Percentiles rank a stretch among this genome's conserved stretches.
These are phyloP conservation scores for Proteles cristata DNA, from an alignment of 2,113 vertebrate species.

Conservation along the genomic window DNA sequence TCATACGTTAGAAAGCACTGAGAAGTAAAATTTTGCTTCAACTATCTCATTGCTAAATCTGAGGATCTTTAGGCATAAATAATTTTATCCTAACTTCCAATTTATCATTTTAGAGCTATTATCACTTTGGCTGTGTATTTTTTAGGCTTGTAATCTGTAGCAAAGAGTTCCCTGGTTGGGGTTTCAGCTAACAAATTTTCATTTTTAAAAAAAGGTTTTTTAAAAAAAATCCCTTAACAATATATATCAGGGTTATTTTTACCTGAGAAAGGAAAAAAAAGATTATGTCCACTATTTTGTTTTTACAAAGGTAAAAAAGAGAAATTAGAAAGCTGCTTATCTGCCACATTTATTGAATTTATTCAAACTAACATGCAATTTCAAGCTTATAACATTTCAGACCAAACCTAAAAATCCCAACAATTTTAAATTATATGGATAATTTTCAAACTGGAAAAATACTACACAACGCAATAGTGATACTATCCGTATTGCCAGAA, in stretches of 20 bases:
- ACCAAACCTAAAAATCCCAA: neutral
- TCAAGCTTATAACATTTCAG: constrained; percentile 44
- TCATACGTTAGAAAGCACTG: neutral
- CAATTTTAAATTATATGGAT: neutral
- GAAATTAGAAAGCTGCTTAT: neutral
- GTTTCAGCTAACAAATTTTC: neutral
- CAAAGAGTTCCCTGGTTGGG: neutral
- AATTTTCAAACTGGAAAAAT: constrained; percentile 39
- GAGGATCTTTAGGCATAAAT: neutral
- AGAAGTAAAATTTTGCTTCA: neutral
- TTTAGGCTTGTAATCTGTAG: neutral
- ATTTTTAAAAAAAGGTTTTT: neutral
- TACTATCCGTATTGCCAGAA: neutral
- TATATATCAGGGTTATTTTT: neutral
- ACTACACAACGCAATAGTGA: neutral
- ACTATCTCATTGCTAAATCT: neutral
- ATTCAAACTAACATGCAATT: neutral
- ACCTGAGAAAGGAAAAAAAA: neutral
- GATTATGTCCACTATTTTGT: neutral
- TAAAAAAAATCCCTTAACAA: neutral
- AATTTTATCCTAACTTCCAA: constrained; percentile 4
- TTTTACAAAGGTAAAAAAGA: neutral
- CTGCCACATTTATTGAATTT: neutral
- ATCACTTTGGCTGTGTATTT: neutral
- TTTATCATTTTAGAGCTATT: constrained; percentile 10